A percentile compares a stretch with the other conserved stretches of the same genome.
phyloP scores from a whole-genome alignment of 2,113 vertebrate species.

The Nymphicus hollandicus region DNA sequence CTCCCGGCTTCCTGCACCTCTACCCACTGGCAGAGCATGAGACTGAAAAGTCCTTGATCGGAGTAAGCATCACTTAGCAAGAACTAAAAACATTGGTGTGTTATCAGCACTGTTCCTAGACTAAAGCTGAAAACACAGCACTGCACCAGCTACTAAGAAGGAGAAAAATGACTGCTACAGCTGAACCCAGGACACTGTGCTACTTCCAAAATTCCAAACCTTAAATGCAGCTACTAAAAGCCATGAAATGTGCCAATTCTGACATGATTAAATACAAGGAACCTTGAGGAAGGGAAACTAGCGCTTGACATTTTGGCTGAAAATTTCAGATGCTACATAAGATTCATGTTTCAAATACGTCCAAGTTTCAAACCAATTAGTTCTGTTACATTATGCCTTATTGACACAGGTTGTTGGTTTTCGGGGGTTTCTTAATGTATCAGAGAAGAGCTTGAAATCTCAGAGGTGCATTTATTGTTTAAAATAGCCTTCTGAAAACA shows the following conservation, averaged over 20 bases:
- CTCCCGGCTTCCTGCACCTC: neutral
- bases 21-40: neutral
- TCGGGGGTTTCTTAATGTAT: neutral
- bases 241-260: neutral
- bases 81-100: neutral
- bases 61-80: neutral
- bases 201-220: neutral
- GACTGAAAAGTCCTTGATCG: neutral
- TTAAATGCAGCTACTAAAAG: neutral
- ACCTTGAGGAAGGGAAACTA: neutral
- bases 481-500: neutral
- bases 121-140: neutral
- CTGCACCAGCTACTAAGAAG: neutral
- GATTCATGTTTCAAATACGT: neutral
- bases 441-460: neutral
- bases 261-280: neutral
- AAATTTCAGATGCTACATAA: rapidly evolving
- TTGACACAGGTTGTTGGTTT: neutral
- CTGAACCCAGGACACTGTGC: neutral
- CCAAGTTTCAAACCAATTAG: neutral
- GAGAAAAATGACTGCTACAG: neutral
- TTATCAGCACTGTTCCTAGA: neutral
- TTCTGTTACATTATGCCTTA: neutral
- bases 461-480: neutral
- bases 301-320: neutral